These are phyloP conservation scores for Cantharis lateralis DNA, from an alignment of 2,888 invertebrate species.

Conservation along the genomic window DNA sequence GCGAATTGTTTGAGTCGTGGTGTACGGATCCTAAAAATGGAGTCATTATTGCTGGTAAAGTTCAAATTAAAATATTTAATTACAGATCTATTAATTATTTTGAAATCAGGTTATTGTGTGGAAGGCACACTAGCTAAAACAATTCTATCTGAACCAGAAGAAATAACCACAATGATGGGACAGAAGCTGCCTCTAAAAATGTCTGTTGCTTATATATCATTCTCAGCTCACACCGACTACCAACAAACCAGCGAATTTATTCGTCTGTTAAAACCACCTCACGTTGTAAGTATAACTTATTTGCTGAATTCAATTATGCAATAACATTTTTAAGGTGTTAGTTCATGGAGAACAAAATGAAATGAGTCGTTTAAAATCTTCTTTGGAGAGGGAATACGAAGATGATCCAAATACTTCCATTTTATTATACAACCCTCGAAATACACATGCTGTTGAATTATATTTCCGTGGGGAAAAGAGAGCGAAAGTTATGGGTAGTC, in stretches of 20 bases:
- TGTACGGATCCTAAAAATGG: conserved; percentile 98
- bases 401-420: conserved; percentile 81
- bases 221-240: conserved; percentile 98
- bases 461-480: conserved; percentile 98
- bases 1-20: conserved; percentile 98
- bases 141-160: conserved; percentile 96
- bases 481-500: conserved; percentile 94
- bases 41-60: conserved; percentile 90
- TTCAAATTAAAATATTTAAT: background rate
- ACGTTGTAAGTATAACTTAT: conserved; percentile 70
- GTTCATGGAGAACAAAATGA: conserved; percentile 99
- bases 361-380: conserved; percentile 95
- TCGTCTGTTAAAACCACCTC: conserved; percentile 89
- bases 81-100: background rate
- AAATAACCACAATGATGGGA: conserved; percentile 93
- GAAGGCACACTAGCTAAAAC: conserved; percentile 91
- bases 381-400: conserved; percentile 91
- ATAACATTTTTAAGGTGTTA: conserved; percentile 64
- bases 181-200: conserved; percentile 95
- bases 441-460: conserved; percentile 90
- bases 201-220: conserved; percentile 99
- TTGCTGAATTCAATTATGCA: background rate
- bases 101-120: conserved; percentile 74
- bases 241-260: conserved; percentile 98
- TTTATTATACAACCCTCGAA: conserved; percentile 92